Evolutionary conservation across 2,888 invertebrate species (phyloP), one percentile per base, ranked within the genome.

Genomic region (Lepidocyrtoides sp.): DNA sequence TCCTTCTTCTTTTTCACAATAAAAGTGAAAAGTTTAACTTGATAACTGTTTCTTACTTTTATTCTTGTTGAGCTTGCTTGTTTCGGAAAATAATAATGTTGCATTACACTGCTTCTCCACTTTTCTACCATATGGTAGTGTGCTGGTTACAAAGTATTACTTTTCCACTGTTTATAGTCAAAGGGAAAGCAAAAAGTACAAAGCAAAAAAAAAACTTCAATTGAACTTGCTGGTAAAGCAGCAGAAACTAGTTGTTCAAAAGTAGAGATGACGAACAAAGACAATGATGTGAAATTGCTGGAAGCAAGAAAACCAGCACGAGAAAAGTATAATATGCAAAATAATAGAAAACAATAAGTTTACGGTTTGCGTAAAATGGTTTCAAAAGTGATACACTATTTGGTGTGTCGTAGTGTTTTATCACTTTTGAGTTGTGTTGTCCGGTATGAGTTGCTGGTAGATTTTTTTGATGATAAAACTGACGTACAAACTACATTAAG

Each of bases 11-110:
- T 87, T 57, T 66, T 36, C 1, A 77, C 75, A 60, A 48, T 32
- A 66, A 87, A 87, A 79, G 51, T 79, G 32, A n/a, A 54, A 69
- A 81, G 88, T 81, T 88, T 48, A 48, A 79, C 63, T 63, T 82
- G 41, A 82, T 82, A 44, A 63, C 63, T 26, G 41, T 44, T 86
- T 75, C 75, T 77, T 63, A 63, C 63, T 29, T 48, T n/a, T 48
- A 10, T 48, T 29, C 29, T 26, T 63, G 29, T 63, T 63, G 63
- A 63, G 29, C 12, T 2, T 26, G 63, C 29, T 29, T 29, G 8
- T 29, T 26, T 63, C 8, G 12, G 57, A 57, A n/a, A 23, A 57
- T 8, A 63, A 23, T 29, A 63, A 29, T 63, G 63, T 12, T 26
- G 14, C 29, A 29, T 63, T 20, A 26, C 20, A 72, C 72, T 41